Evolutionary conservation across 2,113 vertebrate species (phyloP), one percentile per base, ranked within the genome.

Genomic region (Datnioides undecimradiatus): DNA sequence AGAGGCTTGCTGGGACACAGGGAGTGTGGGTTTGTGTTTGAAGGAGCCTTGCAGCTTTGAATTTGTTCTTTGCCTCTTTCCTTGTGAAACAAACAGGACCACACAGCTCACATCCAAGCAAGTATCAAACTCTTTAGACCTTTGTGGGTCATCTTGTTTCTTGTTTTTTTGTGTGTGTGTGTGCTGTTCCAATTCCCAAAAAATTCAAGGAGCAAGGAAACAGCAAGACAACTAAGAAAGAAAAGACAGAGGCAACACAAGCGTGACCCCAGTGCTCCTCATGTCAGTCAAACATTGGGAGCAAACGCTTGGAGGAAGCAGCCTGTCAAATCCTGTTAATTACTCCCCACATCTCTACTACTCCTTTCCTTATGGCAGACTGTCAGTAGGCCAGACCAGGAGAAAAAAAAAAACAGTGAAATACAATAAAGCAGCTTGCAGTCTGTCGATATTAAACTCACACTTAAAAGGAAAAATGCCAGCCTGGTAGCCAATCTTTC

Each of bases 241-340:
- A 69, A 75, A 76, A 79, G 54, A 36, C 14, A 52, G 57, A 72
- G 41, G 58, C 45, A 67, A 67, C 60, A 54, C 41, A 51, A 58
- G 57, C 54, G 57, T 73, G 79, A 87, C 75, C 87, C 73, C 45
- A 38, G 25, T 43, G 21, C 58, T 71, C 40, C 63, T 55, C 66
- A 71, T 84, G 83, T 85, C 88, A 84, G 40, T 84, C 83, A 90
- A 87, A 77, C 36, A 65, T 81, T 7, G 41, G 29, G 63, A 77
- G 72, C 64, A 70, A 84, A 65, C 3, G 46, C 76, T 78, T 17
- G n/a, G 51, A 76, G 38, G 64, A 73, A 73, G 60, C 64, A 71
- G 54, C 33, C 72, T 82, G 79, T 86, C 83, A 78, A 54, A 77
- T 52, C 74, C 54, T 79, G 55, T 87, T 90, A 88, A 91, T 90